Conservation (phyloP, 2,113 vertebrate species). For the Syngnathus floridae region DNA sequence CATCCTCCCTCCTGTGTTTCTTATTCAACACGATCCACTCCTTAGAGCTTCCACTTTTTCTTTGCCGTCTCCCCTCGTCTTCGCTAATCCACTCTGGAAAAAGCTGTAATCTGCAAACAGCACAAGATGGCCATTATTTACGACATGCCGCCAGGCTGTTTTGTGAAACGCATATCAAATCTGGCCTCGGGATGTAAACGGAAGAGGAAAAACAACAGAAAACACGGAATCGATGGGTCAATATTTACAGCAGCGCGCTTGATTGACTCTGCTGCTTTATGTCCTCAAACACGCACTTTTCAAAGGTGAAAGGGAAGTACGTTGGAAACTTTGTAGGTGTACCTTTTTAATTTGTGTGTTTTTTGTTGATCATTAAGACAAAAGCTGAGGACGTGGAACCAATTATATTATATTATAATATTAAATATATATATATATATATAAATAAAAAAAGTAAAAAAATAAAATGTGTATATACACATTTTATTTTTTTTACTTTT, state of each 20-base stretch:
- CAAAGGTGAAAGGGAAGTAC: background rate
- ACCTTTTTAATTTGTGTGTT: background rate
- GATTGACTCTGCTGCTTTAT: background rate
- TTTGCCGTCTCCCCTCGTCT: slow-evolving; percentile 13
- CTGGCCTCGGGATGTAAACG: background rate
- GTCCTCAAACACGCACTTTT: background rate
- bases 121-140: slow-evolving; percentile 22
- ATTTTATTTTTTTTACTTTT: too few species aligned
- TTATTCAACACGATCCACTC: slow-evolving; percentile 42
- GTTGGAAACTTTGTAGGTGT: background rate
- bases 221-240: background rate
- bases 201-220: background rate
- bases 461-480: too few species aligned
- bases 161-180: slow-evolving; percentile 11
- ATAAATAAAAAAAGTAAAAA: too few species aligned
- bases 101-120: slow-evolving; percentile 36
- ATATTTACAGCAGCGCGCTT: background rate
- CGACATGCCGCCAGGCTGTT: slow-evolving; percentile 9
- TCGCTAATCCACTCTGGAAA: slow-evolving; percentile 43
- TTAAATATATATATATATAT: too few species aligned
- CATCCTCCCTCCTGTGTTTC: slow-evolving; percentile 59
- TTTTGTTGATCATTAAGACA: background rate
- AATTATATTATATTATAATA: too few species aligned
- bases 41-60: slow-evolving; percentile 23
- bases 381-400: background rate